A percentile compares a stretch with the other conserved stretches of the same genome.
phyloP scores from a whole-genome alignment of 1,140 invertebrate genomes.

The Leptestheria dahalacensis region DNA sequence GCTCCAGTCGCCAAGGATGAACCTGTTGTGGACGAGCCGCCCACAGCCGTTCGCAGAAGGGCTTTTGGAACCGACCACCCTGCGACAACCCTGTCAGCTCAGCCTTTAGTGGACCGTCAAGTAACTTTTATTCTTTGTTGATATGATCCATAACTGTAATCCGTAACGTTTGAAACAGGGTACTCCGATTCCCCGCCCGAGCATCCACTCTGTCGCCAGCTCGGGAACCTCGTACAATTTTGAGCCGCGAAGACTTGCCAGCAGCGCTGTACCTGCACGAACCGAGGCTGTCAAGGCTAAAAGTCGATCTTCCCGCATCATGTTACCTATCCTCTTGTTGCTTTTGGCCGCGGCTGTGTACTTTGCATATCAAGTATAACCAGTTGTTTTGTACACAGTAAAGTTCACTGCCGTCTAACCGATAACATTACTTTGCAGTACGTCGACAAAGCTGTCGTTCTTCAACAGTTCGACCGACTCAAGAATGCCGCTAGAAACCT shows the following conservation, averaged over 20 bases:
- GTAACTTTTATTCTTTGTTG: background rate
- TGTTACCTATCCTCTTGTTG: background rate
- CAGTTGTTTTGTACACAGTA: background rate
- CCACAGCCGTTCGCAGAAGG: background rate
- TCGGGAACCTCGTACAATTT: background rate
- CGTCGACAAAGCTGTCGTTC: slow-evolving; percentile 1
- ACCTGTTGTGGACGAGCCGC: background rate
- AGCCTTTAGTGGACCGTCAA: slow-evolving; percentile 12
- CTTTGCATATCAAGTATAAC: background rate
- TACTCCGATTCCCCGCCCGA: slow-evolving; percentile 11
- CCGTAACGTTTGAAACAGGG: slow-evolving; percentile 5
- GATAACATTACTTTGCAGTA: background rate
- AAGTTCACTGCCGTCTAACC: background rate
- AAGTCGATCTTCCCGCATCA: background rate
- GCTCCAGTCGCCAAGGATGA: background rate
- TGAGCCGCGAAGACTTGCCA: background rate
- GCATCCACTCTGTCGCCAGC: slow-evolving; percentile 5
- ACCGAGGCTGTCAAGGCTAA: background rate
- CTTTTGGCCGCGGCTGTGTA: background rate
- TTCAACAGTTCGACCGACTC: background rate
- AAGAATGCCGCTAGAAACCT: background rate
- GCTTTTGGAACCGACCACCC: background rate
- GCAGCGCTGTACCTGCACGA: background rate
- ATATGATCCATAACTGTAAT: no score
- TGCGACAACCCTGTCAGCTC: background rate